phyloP scores from a whole-genome alignment of 2,113 vertebrate genomes.

The Prietella phreatophila region DNA sequence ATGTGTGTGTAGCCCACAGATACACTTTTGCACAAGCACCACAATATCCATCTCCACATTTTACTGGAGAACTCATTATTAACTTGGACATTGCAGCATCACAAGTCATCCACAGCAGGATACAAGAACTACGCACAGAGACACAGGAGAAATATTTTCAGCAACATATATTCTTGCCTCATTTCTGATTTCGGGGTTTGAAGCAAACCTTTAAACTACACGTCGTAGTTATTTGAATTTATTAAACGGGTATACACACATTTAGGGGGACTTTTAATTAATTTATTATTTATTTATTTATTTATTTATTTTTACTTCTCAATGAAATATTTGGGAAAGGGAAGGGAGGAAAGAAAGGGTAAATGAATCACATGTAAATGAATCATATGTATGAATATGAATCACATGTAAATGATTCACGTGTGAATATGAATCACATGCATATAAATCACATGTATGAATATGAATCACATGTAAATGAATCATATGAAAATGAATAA shows the following conservation, averaged over 20 bases:
- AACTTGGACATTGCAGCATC: slow-evolving; percentile 3
- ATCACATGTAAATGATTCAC: too few relatives aligned
- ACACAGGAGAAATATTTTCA: neutral
- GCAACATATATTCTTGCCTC: neutral
- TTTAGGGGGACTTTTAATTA: too few relatives aligned
- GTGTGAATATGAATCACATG: too few relatives aligned
- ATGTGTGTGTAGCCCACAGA: neutral
- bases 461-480: too few relatives aligned
- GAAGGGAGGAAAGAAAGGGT: too few relatives aligned
- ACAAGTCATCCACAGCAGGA: neutral
- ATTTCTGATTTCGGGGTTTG: neutral
- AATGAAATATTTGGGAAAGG: too few relatives aligned
- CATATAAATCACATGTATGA: too few relatives aligned
- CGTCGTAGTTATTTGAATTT: neutral
- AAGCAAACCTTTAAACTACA: neutral
- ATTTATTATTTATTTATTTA: too few relatives aligned
- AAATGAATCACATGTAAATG: too few relatives aligned
- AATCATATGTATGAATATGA: too few relatives aligned
- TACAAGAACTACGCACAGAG: neutral
- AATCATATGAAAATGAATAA: too few relatives aligned
- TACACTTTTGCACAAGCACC: neutral
- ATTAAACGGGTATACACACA: neutral
- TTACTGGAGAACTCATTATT: slow-evolving; percentile 11
- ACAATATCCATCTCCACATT: neutral
- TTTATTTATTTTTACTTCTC: too few relatives aligned